phyloP scores from a whole-genome alignment of 2,888 invertebrate species.

The Carcina quercana region DNA sequence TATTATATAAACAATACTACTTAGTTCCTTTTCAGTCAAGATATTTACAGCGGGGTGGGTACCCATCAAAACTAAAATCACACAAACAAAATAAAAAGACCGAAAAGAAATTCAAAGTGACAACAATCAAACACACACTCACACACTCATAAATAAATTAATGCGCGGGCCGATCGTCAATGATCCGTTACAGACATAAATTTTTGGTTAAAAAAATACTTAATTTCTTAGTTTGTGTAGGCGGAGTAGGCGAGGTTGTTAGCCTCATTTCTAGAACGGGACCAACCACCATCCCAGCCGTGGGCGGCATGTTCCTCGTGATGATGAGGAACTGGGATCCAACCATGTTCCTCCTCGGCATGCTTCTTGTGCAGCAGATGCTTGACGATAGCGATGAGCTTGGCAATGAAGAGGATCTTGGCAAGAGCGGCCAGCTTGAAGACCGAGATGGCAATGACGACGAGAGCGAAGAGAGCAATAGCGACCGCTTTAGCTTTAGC shows the following conservation, averaged over 20 bases:
- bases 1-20: conserved; percentile 19
- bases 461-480: conserved; percentile 77
- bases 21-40: conserved; percentile 52
- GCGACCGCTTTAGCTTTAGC: conserved; percentile 80
- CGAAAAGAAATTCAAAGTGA: conserved; percentile 40
- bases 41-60: conserved; percentile 21
- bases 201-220: neutral
- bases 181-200: neutral
- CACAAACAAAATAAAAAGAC: conserved; percentile 37
- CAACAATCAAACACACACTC: conserved; percentile 29
- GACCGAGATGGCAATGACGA: conserved; percentile 79
- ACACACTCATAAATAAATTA: conserved; percentile 22
- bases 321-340: conserved; percentile 26
- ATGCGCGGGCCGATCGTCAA: neutral
- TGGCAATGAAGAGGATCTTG: conserved; percentile 80
- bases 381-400: conserved; percentile 50
- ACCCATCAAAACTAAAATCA: conserved; percentile 14
- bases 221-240: conserved; percentile 38
- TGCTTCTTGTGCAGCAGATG: conserved; percentile 57
- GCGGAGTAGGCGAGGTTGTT: conserved; percentile 56
- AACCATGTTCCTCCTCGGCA: conserved; percentile 38
- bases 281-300: conserved; percentile 59
- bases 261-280: conserved; percentile 53
- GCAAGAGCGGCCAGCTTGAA: conserved; percentile 83
- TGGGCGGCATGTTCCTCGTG: conserved; percentile 31